Evolutionary conservation across 2,888 invertebrate species (phyloP).

Genomic region (Hemaris fuciformis): DNA sequence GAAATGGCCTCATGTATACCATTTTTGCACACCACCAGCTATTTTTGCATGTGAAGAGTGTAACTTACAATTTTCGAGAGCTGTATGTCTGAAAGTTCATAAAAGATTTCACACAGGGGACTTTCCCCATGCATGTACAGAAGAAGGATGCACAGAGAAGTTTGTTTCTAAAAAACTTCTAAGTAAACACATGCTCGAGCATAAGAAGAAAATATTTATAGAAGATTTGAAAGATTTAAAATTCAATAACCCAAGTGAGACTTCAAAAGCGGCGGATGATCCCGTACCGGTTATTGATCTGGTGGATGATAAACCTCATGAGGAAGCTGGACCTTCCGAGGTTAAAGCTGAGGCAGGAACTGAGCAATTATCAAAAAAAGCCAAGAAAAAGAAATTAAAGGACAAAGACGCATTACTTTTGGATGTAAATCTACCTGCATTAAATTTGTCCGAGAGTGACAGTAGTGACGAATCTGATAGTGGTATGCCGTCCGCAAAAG

Average conservation of each 20-base stretch:
- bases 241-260: constrained; percentile 39
- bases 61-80: constrained; percentile 86
- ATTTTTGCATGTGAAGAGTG: constrained; percentile 92
- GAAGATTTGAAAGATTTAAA: constrained; percentile 58
- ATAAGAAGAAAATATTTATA: constrained; percentile 67
- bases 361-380: constrained; percentile 63
- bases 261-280: constrained; percentile 54
- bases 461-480: constrained; percentile 85
- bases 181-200: constrained; percentile 85
- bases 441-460: constrained; percentile 92
- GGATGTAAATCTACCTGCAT: constrained; percentile 86
- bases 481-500: constrained; percentile 49
- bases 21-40: constrained; percentile 92
- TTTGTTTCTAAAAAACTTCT: constrained; percentile 92
- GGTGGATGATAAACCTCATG: constrained; percentile 57
- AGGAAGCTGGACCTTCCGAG: constrained; percentile 58
- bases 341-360: constrained; percentile 52
- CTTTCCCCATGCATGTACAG: constrained; percentile 86
- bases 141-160: constrained; percentile 86
- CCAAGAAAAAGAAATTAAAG: constrained; percentile 71
- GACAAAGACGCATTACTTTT: constrained; percentile 73
- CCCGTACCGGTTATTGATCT: constrained; percentile 64
- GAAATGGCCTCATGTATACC: constrained; percentile 95
- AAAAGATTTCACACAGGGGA: constrained; percentile 89
- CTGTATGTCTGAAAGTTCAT: constrained; percentile 91